Conservation (phyloP, 2,888 invertebrate species). For the Nemurella pictetii region DNA sequence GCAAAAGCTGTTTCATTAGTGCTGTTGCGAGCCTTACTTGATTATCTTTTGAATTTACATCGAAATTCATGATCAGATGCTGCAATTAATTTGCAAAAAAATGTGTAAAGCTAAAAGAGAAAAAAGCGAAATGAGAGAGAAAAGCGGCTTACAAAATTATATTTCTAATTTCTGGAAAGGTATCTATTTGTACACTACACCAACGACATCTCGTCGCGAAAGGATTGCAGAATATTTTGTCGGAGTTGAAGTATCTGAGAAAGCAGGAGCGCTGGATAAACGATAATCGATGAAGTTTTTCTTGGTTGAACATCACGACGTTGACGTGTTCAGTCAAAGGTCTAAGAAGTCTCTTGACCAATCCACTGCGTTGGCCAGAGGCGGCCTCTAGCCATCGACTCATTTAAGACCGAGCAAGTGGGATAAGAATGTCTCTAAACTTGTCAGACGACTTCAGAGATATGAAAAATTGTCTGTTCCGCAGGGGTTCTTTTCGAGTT, state of each 20-base stretch:
- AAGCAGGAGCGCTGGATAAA: neutral
- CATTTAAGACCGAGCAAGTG: neutral
- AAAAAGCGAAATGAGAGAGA: neutral
- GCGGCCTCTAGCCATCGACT: neutral
- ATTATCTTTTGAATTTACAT: neutral
- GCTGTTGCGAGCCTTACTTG: neutral
- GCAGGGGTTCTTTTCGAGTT: neutral
- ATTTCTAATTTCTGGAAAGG: neutral
- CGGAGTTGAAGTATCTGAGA: neutral
- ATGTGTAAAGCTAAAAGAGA: neutral
- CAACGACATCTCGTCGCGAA: neutral
- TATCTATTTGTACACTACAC: neutral
- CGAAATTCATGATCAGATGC: neutral
- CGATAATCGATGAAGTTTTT: neutral
- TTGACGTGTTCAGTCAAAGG: neutral
- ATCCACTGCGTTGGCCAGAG: neutral
- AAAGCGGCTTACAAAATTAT: neutral
- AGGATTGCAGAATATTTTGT: neutral
- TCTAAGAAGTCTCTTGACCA: neutral
- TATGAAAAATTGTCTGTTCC: neutral
- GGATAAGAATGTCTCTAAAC: neutral
- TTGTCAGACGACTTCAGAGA: neutral
- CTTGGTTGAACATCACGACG: neutral
- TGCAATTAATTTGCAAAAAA: neutral
- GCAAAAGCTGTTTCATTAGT: neutral